Base-by-base conservation (phyloP, 1,140 invertebrate genomes). In the Stenopsyche tienmushanensis region DNA sequence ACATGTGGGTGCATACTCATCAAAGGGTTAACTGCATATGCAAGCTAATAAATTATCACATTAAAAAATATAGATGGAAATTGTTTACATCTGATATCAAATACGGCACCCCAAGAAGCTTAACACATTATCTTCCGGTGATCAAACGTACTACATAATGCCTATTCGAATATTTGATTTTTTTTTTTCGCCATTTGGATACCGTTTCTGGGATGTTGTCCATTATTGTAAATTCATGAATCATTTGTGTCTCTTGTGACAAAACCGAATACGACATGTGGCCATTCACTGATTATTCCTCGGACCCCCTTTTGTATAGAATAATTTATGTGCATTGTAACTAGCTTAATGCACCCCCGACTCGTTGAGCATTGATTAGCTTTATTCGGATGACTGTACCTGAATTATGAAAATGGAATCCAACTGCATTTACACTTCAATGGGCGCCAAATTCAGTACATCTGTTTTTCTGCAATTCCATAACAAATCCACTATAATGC, bases 271-370 rank as follows among this genome's bases (percentile, higher is more conserved):
- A 53, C 54, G 49, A 62, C 68, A 64, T 70, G 68, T 70, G 68
- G 64, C 64, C 68, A 55, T 64, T 59, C 52, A 59, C 64, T 66
- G 67, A 69, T 69, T 69, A 70, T 66, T 64, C 62, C 26, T 23
- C 29, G 54, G 59, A 55, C 59, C 54, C 64, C 62, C 55, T 29
- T 39, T 60, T 59, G 50, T 29, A 47, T 23, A 59, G 49, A 64
- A 70, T 70, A 66, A 70, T 70, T 70, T 70, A 70, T 70, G 64
- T 44, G 60, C 54, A 66, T 64, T 58, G 60, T 64, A 62, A 65
- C 54, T 59, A 60, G 39, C 64, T 39, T 52, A 59, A 65, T 65
- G 55, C 55, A 59, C 21, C 65, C 44, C 57, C 57, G 42, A 47
- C 39, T 39, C 17, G 45, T 53, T 34, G 34, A 54, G 23, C 64